phyloP scores from a whole-genome alignment of 2,797 vertebrate genomes.

The Cyclura pinguis region DNA sequence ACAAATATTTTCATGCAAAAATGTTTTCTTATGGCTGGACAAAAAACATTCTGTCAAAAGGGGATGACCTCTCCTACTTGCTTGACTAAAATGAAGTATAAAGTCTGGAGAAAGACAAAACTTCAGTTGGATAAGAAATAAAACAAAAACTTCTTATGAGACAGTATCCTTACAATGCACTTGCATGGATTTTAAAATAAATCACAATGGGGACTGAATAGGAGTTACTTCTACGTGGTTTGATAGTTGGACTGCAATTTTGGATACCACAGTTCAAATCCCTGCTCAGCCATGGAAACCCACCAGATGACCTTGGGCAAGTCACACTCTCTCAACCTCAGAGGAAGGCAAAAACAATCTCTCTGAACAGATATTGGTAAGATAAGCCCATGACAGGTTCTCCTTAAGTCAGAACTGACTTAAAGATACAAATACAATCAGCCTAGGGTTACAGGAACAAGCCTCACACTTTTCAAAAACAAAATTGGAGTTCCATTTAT shows the following conservation, averaged over 20 bases:
- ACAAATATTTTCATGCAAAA: conserved; percentile 71
- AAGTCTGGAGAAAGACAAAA: conserved; percentile 24
- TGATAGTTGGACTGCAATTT: neutral
- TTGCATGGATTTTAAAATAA: neutral
- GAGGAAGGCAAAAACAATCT: too few species aligned
- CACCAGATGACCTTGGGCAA: too few species aligned
- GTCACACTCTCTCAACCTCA: too few species aligned
- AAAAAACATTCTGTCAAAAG: conserved; percentile 56
- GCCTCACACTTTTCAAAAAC: neutral
- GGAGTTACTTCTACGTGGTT: neutral
- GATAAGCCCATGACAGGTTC: too few species aligned
- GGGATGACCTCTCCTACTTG: conserved; percentile 50
- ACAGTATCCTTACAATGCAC: neutral
- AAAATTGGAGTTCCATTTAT: neutral
- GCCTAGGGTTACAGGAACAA: neutral
- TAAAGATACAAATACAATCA: too few species aligned
- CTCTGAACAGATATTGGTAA: too few species aligned
- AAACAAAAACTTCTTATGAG: conserved; percentile 47
- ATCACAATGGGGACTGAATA: neutral
- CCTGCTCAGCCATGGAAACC: too few species aligned
- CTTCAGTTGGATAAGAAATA: neutral
- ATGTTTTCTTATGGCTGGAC: conserved; percentile 47
- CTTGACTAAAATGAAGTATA: conserved; percentile 22
- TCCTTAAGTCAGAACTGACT: too few species aligned
- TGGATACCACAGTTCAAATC: too few species aligned